A percentile compares a stretch with the other conserved stretches of the same genome.
These are phyloP conservation scores for Engystomops pustulosus DNA, from an alignment of 2,113 vertebrate genomes.

Conservation along the genomic window DNA sequence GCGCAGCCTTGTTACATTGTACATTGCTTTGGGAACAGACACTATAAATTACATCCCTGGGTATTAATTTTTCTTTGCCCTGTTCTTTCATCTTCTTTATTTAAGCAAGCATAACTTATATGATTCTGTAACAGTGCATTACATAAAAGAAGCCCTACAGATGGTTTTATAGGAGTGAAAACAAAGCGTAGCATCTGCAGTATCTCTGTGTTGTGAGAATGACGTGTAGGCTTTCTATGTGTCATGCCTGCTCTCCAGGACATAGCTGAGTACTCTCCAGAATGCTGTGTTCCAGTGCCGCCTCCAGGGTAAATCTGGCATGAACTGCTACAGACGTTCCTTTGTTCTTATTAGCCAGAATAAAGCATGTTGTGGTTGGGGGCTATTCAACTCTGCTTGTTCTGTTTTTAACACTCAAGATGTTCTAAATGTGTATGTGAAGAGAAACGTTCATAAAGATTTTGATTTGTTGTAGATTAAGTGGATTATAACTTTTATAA, in stretches of 20 bases:
- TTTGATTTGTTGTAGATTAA: background rate
- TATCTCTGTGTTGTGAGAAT: slow-evolving; percentile 26
- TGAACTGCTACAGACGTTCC: slow-evolving; percentile 23
- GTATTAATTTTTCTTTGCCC: no score
- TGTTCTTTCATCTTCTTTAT: background rate
- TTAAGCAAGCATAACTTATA: background rate
- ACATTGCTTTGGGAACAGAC: no score
- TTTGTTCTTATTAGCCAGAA: slow-evolving; percentile 42
- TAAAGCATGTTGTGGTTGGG: slow-evolving; percentile 19
- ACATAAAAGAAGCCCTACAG: slow-evolving; percentile 27
- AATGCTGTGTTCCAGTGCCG: slow-evolving; percentile 44
- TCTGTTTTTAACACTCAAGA: background rate
- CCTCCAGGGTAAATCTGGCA: slow-evolving; percentile 41
- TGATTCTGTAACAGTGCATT: background rate
- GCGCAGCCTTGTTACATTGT: no score
- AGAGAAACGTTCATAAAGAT: slow-evolving; percentile 30
- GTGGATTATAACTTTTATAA: background rate
- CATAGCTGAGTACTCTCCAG: slow-evolving; percentile 19
- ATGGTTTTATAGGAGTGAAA: slow-evolving; percentile 37
- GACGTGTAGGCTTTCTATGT: slow-evolving; percentile 34
- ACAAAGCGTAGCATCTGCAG: slow-evolving; percentile 35
- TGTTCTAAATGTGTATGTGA: background rate
- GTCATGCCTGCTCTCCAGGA: slow-evolving; percentile 50
- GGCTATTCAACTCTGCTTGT: slow-evolving; percentile 38
- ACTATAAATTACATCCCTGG: no score